These are phyloP conservation scores for Drosophila leonis DNA, from an alignment of 2,888 invertebrate species.

Conservation along the genomic window DNA sequence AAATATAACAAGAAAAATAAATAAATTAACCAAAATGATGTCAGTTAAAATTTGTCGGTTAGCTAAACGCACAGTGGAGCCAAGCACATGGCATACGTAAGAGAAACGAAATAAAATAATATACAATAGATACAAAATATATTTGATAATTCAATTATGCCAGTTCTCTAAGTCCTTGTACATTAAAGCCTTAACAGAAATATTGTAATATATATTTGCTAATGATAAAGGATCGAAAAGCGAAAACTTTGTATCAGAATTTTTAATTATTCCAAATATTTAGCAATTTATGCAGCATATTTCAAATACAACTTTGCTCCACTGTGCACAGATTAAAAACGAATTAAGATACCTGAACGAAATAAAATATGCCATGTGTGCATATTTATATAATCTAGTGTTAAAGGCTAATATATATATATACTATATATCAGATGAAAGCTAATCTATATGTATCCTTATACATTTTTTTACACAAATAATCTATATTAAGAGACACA, in stretches of 20 bases:
- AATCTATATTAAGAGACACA: conserved; percentile 41
- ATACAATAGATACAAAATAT: background rate
- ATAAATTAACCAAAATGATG: conserved; percentile 58
- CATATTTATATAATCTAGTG: conserved; percentile 19
- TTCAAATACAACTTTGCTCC: conserved; percentile 2
- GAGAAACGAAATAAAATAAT: background rate
- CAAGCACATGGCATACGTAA: conserved; percentile 3
- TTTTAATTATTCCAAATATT: background rate
- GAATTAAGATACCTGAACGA: conserved; percentile 40
- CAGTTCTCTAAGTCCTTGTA: conserved; percentile 21
- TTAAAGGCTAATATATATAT: conserved; percentile 34
- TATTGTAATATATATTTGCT: conserved; percentile 24
- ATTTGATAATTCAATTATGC: conserved; percentile 8
- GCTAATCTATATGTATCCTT: conserved; percentile 45
- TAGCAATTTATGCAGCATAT: background rate
- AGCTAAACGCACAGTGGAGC: conserved; percentile 67
- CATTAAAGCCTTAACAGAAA: conserved; percentile 3
- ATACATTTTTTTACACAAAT: conserved; percentile 29
- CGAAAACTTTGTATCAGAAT: background rate
- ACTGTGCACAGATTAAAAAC: conserved; percentile 37
- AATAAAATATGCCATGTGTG: conserved; percentile 11
- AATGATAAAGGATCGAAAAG: background rate
- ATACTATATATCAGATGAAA: conserved; percentile 48
- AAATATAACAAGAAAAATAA: conserved; percentile 23
- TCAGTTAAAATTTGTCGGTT: conserved; percentile 55